Evolutionary conservation across 1,140 invertebrate genomes (phyloP), one percentile per base, ranked within the genome.

Genomic region (Musca vetustissima): DNA sequence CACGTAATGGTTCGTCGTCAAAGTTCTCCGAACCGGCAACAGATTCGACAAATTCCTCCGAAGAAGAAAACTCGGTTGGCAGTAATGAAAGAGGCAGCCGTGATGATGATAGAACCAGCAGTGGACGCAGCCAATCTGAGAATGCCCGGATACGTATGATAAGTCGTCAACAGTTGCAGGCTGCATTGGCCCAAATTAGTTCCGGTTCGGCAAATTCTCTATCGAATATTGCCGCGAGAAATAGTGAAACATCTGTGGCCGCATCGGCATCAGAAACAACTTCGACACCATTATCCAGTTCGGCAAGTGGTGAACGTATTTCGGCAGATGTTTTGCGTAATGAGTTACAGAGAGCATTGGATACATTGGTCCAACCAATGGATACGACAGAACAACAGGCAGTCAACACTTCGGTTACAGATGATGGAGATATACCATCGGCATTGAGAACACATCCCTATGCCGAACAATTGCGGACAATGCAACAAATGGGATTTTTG

Each of bases 401-500:
- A 14, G 64, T 52, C 11, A 64, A 64, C 9, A 49, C 21, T 14
- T 61, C 25, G 1, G 15, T 55, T 64, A 65, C 65, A 7, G 75
- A 68, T 1, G 79, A 78, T 21, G 76, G 78, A 69, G 76, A 79
- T n/a, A 57, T 81, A 64, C 79, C 79, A 0, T 70, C 73, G 0
- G 70, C 71, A 47, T 81, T 81, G 66, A 73, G 76, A 13, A 69
- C 72, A 0, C 79, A 81, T 72, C 76, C 76, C 11, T 82, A 80
- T 59, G 79, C 78, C 11, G 75, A 83, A 43, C 92, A 97, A 81
- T 83, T 98, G 66, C 89, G 93, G 55, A 91, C 94, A 77, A 89
- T 98, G 86, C 86, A 91, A 36, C 89, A 90, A 71, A 93, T 98
- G 89, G 96, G 96, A 50, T 91, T 98, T 75, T 85, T 89, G 2